Evolutionary conservation across 2,113 vertebrate genomes (phyloP), one percentile per base, ranked within the genome.

Genomic region (Camelus dromedarius): DNA sequence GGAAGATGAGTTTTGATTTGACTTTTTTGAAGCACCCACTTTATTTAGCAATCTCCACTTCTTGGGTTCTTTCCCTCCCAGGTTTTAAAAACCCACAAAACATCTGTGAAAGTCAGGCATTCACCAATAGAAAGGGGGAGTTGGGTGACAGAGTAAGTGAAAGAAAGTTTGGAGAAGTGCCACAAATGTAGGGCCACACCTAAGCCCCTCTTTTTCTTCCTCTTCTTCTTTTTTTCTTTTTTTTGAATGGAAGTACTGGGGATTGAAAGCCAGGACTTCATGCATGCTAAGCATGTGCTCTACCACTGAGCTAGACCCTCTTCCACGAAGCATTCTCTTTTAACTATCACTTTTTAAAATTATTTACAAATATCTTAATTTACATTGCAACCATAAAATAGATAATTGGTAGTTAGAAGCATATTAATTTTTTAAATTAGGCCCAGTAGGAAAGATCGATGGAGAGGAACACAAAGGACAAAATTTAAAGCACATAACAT

Each of bases 111-210:
- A 46, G 11, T 35, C 22, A 0, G 28, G 0, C 0, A 19, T 79
- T 82, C 22, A 2, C 26, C n/a, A 11, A 0, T 4, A 48, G 19
- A 24, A 69, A 81, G 28, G 16, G n/a, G 30, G 15, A 15, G 12
- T 56, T 13, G 9, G 3, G 4, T 12, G 6, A 76, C 18, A 15
- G 67, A 46, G 18, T 2, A 5, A 82, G 48, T 11, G 24, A 60
- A 38, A n/a, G 38, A 30, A 52, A 38, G 15, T 86, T 70, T 50
- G 79, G 19, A n/a, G 89, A 46, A 58, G n/a, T 8, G 18, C 26
- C 8, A 24, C 42, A 9, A 2, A 11, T 0, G 15, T 6, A 0
- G 2, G 4, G 6, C 82, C 77, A 70, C 18, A 24, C 10, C 60
- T 88, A 58, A 5, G 38, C 38, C 38, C 38, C 38, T 5, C 38